Evolutionary conservation across 2,797 vertebrate genomes (phyloP).

Genomic region (Sebastes itinus): DNA sequence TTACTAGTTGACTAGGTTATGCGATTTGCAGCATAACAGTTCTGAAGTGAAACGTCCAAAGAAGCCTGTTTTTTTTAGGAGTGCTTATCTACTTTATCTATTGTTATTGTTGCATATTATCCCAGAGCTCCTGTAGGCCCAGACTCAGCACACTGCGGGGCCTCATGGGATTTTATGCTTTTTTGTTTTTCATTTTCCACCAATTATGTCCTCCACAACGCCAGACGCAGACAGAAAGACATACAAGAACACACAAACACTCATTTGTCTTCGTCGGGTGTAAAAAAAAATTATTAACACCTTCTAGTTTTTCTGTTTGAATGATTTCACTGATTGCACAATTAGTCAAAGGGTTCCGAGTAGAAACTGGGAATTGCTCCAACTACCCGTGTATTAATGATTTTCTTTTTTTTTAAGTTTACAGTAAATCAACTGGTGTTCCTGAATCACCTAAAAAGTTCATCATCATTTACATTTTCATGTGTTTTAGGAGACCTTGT

Average conservation of each 20-base stretch:
- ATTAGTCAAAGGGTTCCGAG: neutral
- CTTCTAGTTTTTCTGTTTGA: neutral
- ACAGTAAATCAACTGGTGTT: conserved; percentile 2
- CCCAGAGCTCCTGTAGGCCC: neutral
- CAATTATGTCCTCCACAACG: conserved; percentile 46
- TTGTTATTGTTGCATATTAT: neutral
- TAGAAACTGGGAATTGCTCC: neutral
- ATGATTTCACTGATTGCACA: conserved; percentile 5
- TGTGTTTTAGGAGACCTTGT: conserved; percentile 69
- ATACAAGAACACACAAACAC: neutral
- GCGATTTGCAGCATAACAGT: neutral
- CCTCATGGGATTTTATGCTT: conserved; percentile 43
- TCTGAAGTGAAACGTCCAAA: neutral
- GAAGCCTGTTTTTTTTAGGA: neutral
- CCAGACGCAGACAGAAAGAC: neutral
- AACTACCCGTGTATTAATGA: neutral
- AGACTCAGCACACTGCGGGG: neutral
- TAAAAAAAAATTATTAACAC: neutral
- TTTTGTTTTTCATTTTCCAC: conserved; percentile 70
- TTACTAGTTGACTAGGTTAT: neutral
- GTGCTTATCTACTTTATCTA: neutral
- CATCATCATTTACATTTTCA: conserved; percentile 44
- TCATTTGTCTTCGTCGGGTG: neutral
- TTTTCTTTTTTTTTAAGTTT: conserved; percentile 6
- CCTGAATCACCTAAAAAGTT: conserved; percentile 36